Evolutionary conservation across 2,888 invertebrate species (phyloP).

Genomic region (Oxytorus armatus): DNA sequence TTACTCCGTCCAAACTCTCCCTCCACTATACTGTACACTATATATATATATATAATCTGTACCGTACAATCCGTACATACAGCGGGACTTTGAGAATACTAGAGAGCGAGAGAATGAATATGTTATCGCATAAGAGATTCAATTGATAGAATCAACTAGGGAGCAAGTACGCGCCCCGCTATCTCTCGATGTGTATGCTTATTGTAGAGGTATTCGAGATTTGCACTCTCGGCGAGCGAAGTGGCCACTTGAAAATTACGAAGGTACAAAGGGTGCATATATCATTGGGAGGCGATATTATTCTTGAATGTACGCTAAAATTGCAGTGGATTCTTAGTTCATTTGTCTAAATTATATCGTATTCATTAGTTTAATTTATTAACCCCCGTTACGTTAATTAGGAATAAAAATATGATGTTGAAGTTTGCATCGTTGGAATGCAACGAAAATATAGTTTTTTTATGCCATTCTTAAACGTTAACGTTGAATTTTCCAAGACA

Average conservation of each 20-base stretch:
- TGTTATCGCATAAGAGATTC: slow-evolving; percentile 49
- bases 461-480: too few relatives aligned
- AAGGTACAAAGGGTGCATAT: not conserved
- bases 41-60: not conserved
- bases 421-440: too few relatives aligned
- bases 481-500: too few relatives aligned
- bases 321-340: too few relatives aligned
- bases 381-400: too few relatives aligned
- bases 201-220: not conserved
- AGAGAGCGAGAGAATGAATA: slow-evolving; percentile 18
- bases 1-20: slow-evolving; percentile 42
- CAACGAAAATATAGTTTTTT: too few relatives aligned
- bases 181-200: not conserved
- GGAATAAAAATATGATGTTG: too few relatives aligned
- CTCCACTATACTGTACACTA: slow-evolving; percentile 8
- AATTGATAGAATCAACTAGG: slow-evolving; percentile 57
- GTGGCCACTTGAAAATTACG: not conserved
- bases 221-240: not conserved
- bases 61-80: not conserved
- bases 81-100: slow-evolving; percentile 29
- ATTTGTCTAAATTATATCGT: not conserved
- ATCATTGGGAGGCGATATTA: too few relatives aligned
- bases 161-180: too few relatives aligned
- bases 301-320: too few relatives aligned
- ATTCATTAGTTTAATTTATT: too few relatives aligned